Evolutionary conservation across 2,797 vertebrate genomes (phyloP).

Genomic region (Lemur catta): DNA sequence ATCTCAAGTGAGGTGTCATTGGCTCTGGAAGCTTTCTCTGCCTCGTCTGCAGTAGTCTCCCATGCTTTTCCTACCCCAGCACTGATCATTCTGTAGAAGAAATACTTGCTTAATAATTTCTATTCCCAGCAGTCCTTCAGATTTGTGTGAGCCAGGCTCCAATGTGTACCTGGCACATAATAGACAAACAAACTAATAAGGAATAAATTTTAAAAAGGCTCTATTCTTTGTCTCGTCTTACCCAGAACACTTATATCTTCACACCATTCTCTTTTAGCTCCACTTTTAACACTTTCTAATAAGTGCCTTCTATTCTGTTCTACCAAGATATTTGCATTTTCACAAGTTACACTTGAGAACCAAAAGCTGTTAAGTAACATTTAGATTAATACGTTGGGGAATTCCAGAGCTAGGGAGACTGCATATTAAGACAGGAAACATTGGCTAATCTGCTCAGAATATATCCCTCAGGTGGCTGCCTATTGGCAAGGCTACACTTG

Average conservation of each 20-base stretch:
- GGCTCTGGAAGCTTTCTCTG: neutral
- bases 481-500: neutral
- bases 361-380: neutral
- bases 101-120: neutral
- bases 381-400: neutral
- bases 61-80: neutral
- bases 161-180: fast-evolving
- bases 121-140: neutral
- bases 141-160: neutral
- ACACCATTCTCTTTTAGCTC: neutral
- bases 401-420: neutral
- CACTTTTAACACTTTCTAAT: neutral
- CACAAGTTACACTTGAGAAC: neutral
- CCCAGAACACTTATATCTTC: neutral
- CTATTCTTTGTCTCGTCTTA: neutral
- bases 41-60: no score
- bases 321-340: neutral
- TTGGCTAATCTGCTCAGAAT: neutral
- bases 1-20: neutral
- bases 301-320: neutral
- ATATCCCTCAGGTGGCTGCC: neutral
- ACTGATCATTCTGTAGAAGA: neutral
- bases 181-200: neutral
- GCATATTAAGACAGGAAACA: neutral
- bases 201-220: neutral